Percentiles rank a stretch among this genome's conserved stretches.
phyloP scores from a whole-genome alignment of 2,888 invertebrate genomes.

The Thumatha senex region DNA sequence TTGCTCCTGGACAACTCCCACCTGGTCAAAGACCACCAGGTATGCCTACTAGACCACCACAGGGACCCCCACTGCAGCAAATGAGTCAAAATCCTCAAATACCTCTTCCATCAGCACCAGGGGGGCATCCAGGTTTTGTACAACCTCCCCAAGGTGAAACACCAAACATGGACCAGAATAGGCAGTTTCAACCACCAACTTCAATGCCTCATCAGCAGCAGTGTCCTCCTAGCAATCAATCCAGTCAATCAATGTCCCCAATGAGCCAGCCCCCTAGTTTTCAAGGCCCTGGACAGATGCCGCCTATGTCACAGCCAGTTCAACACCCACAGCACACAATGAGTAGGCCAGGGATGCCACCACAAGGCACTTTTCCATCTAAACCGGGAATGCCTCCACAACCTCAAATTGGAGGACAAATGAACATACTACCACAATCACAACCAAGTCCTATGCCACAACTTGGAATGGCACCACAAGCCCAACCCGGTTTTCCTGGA shows the following conservation, averaged over 20 bases:
- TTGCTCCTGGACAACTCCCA: constrained; percentile 44
- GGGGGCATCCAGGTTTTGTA: constrained; percentile 43
- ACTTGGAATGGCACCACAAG: constrained; percentile 40
- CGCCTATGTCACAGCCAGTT: constrained; percentile 47
- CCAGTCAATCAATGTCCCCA: constrained; percentile 39
- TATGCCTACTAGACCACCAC: constrained; percentile 44
- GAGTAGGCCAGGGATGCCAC: constrained; percentile 48
- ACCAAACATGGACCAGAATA: constrained; percentile 26
- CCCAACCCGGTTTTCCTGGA: constrained; percentile 21
- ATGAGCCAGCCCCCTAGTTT: constrained; percentile 34
- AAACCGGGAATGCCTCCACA: constrained; percentile 39
- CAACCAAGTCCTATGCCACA: constrained; percentile 28
- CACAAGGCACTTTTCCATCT: constrained; percentile 26
- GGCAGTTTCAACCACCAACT: constrained; percentile 35
- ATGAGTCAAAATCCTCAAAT: constrained; percentile 49
- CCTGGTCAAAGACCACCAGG: constrained; percentile 41
- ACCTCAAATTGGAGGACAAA: constrained; percentile 1
- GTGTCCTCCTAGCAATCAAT: constrained; percentile 47
- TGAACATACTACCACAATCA: constrained; percentile 28
- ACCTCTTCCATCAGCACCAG: constrained; percentile 50
- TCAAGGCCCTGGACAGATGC: constrained; percentile 38
- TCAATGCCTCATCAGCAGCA: constrained; percentile 39
- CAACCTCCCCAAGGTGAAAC: constrained; percentile 42
- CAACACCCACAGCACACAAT: constrained; percentile 30
- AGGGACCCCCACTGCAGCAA: constrained; percentile 43